Percentiles rank a stretch among this genome's conserved stretches.
Evolutionary conservation across 2,888 invertebrate species (phyloP).

Genomic region (Harmothoe impar): DNA sequence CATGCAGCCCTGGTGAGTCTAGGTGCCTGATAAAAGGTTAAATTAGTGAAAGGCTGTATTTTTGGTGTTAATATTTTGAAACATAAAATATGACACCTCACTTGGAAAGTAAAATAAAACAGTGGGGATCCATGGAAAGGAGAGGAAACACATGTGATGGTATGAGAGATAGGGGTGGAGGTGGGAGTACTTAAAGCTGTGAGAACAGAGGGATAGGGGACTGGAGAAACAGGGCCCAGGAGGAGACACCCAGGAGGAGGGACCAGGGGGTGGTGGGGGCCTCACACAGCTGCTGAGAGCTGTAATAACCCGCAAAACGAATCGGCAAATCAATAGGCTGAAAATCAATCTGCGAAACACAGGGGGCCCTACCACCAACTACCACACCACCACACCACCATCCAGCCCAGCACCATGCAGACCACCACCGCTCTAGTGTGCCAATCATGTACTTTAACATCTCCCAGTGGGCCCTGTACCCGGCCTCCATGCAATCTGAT

Average conservation of each 20-base stretch:
- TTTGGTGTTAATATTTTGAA: too few species aligned
- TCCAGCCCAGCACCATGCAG: too few species aligned
- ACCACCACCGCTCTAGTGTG: slow-evolving; percentile 1
- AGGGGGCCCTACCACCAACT: neutral
- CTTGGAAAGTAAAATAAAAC: too few species aligned
- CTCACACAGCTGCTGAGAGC: slow-evolving; percentile 29
- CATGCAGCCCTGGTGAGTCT: too few species aligned
- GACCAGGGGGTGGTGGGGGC: slow-evolving; percentile 3
- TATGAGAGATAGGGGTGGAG: neutral
- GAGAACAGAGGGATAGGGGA: neutral
- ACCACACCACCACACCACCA: neutral
- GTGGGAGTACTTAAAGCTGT: neutral
- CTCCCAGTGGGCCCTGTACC: neutral
- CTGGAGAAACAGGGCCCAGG: neutral
- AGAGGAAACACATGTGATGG: too few species aligned
- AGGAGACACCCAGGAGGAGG: neutral
- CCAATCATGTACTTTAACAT: slow-evolving; percentile 12
- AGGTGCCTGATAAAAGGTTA: too few species aligned
- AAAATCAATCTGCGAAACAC: slow-evolving; percentile 49
- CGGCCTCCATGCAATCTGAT: slow-evolving; percentile 21
- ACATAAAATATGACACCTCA: too few species aligned
- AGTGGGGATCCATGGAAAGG: too few species aligned
- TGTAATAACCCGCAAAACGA: slow-evolving; percentile 40
- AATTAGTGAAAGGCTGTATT: too few species aligned
- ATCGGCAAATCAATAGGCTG: slow-evolving; percentile 42